Evolutionary conservation across 2,888 invertebrate species (phyloP).

Genomic region (Scaptomyza reducta): DNA sequence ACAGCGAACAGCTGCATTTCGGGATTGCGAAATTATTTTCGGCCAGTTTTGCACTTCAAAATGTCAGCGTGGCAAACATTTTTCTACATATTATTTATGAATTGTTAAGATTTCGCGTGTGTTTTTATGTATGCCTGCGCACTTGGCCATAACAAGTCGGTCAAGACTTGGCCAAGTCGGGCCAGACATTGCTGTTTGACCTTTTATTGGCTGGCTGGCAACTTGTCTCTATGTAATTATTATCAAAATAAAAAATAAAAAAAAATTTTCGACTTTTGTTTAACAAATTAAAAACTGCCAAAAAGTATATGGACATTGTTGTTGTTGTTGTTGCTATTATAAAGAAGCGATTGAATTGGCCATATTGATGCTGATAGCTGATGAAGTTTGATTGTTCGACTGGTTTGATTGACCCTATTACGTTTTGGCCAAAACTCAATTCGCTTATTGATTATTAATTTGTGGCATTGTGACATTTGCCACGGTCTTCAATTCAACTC

Average conservation of each 20-base stretch:
- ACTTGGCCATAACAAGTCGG: constrained; percentile 80
- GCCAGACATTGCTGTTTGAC: constrained; percentile 73
- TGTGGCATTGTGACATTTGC: constrained; percentile 71
- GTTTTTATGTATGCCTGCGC: constrained; percentile 51
- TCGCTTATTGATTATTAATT: constrained; percentile 60
- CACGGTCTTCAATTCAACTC: constrained; percentile 19
- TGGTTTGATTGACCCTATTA: constrained; percentile 73
- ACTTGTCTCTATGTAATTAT: constrained; percentile 71
- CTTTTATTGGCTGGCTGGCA: constrained; percentile 62
- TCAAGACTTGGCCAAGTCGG: constrained; percentile 59
- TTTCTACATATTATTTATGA: constrained; percentile 74
- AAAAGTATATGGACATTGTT: constrained; percentile 18
- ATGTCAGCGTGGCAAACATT: constrained; percentile 70
- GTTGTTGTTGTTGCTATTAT: constrained; percentile 1
- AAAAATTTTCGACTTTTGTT: constrained; percentile 54
- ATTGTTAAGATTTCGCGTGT: constrained; percentile 60
- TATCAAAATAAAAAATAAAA: constrained; percentile 44
- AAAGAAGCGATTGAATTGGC: constrained; percentile 44
- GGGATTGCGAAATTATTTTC: constrained; percentile 64
- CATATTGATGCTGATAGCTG: constrained; percentile 33
- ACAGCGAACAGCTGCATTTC: constrained; percentile 48
- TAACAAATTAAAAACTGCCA: constrained; percentile 71
- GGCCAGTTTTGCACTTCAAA: constrained; percentile 70
- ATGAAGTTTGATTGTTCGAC: constrained; percentile 22
- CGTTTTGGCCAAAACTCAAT: constrained; percentile 26